Evolutionary conservation across 1,140 invertebrate genomes (phyloP).

Genomic region (Leguminivora glycinivorella): DNA sequence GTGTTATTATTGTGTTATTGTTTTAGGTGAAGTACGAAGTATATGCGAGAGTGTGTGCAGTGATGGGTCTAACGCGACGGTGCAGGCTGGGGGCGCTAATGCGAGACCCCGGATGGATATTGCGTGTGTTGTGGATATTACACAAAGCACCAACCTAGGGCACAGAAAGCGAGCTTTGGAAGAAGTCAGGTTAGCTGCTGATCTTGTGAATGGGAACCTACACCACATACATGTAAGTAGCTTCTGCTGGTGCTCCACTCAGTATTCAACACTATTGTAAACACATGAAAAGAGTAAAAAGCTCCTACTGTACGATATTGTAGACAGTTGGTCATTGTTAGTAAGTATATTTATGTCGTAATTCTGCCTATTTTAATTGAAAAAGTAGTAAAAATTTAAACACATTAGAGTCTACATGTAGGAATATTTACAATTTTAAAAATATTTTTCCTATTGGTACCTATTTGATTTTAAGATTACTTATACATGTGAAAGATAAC

Average conservation of each 20-base stretch:
- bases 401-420: too few species aligned
- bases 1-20: constrained; percentile 36
- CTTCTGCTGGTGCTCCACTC: background rate
- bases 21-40: constrained; percentile 80
- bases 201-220: constrained; percentile 87
- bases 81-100: constrained; percentile 74
- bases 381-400: too few species aligned
- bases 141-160: constrained; percentile 84
- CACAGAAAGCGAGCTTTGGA: constrained; percentile 90
- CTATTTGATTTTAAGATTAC: too few species aligned
- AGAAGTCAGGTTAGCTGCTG: constrained; percentile 90
- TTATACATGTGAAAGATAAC: too few species aligned
- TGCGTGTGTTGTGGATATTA: constrained; percentile 92
- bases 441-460: too few species aligned
- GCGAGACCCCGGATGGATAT: constrained; percentile 90
- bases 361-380: too few species aligned
- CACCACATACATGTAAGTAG: constrained; percentile 89
- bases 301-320: too few species aligned
- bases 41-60: constrained; percentile 87
- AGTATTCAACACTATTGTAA: background rate
- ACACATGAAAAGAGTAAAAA: background rate
- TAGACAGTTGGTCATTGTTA: too few species aligned
- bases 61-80: constrained; percentile 84
- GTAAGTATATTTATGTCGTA: too few species aligned
- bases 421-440: too few species aligned